Evolutionary conservation across 2,113 vertebrate genomes (phyloP).

Genomic region (Greenwoodochromis staneri): DNA sequence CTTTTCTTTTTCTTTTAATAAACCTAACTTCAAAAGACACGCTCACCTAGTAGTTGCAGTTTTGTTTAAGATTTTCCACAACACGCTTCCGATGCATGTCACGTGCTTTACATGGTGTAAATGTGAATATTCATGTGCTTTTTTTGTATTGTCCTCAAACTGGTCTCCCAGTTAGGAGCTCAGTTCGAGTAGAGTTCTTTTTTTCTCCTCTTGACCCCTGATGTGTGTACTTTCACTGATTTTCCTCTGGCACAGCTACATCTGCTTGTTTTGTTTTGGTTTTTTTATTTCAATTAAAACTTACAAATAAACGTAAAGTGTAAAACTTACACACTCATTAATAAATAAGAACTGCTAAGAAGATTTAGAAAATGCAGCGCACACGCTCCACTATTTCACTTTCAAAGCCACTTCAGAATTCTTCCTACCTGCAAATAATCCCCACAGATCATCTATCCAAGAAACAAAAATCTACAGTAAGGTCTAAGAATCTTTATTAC

Average conservation of each 20-base stretch:
- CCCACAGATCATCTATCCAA: no score
- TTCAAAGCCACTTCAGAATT: no score
- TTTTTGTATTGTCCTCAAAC: background rate
- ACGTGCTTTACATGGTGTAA: background rate
- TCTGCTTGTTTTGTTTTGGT: background rate
- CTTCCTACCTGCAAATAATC: no score
- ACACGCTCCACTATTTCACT: accelerated
- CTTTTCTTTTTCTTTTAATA: background rate
- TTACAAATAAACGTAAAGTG: background rate
- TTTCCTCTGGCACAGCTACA: accelerated
- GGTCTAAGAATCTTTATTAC: no score
- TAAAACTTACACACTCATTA: background rate
- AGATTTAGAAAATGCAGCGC: no score
- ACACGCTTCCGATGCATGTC: accelerated
- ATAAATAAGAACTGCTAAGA: background rate
- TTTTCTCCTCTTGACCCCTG: background rate
- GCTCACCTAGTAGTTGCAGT: background rate
- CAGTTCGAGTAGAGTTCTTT: background rate
- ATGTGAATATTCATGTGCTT: background rate
- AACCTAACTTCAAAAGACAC: background rate
- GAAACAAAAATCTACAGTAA: no score
- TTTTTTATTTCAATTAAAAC: background rate
- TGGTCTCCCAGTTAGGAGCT: background rate
- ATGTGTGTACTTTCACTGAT: background rate
- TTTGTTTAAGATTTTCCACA: background rate